These are phyloP conservation scores for Pangasius macronema DNA, from an alignment of 2,797 vertebrate genomes.

Conservation along the genomic window DNA sequence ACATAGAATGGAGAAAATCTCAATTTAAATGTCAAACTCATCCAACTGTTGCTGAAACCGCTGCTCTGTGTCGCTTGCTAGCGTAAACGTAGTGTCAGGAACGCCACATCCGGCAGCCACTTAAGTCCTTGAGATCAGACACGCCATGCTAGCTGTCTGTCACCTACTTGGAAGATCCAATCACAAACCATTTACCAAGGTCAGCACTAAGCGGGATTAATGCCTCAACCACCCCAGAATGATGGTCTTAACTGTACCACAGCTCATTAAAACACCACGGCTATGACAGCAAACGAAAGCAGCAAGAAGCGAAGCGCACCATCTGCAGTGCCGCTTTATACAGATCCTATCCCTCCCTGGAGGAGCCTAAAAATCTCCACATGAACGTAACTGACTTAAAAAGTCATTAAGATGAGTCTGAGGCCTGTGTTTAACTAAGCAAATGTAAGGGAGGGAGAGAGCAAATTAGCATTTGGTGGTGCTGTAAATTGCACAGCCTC, in stretches of 20 bases:
- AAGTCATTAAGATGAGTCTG: constrained; percentile 50
- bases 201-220: constrained; percentile 21
- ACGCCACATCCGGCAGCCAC: neutral
- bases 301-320: constrained; percentile 32
- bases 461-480: neutral
- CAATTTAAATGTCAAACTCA: neutral
- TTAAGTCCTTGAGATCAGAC: neutral
- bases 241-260: constrained; percentile 42
- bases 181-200: constrained; percentile 18
- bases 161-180: constrained; percentile 1
- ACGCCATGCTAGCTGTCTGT: neutral
- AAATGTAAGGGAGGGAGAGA: neutral
- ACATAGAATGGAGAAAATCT: neutral
- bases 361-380: constrained; percentile 43
- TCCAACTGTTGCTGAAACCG: neutral
- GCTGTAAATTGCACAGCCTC: neutral
- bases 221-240: constrained; percentile 4
- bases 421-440: constrained; percentile 44
- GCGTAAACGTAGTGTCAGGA: neutral
- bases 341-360: constrained; percentile 39
- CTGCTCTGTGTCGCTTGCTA: neutral
- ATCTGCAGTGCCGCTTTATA: constrained; percentile 41
- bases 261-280: constrained; percentile 23
- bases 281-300: constrained; percentile 4
- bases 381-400: constrained; percentile 38